A percentile compares a stretch with the other conserved stretches of the same genome.
phyloP scores from a whole-genome alignment of 2,797 vertebrate genomes.

The Gobio occitaniae region DNA sequence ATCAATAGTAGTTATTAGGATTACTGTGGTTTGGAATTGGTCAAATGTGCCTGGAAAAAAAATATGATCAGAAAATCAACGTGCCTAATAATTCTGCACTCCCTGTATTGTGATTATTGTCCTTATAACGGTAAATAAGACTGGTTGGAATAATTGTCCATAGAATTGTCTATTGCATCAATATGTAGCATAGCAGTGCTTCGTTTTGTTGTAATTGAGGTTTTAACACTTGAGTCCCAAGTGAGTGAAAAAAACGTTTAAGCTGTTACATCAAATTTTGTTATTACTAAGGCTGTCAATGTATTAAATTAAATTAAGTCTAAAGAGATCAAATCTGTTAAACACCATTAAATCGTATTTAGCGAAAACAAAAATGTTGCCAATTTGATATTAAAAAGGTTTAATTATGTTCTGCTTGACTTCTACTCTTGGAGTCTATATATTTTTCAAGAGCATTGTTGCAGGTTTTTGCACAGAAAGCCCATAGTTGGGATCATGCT shows the following conservation, averaged over 20 bases:
- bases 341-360: background rate
- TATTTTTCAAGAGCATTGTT: background rate
- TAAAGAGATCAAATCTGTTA: background rate
- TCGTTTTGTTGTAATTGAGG: conserved; percentile 33
- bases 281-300: background rate
- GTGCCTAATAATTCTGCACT: no score
- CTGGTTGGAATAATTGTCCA: background rate
- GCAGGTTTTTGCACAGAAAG: background rate
- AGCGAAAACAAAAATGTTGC: background rate
- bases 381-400: background rate
- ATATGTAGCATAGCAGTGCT: conserved; percentile 37
- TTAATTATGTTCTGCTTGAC: background rate
- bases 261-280: background rate
- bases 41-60: no score
- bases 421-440: background rate
- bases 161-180: background rate
- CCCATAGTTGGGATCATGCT: background rate
- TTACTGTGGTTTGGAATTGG: no score
- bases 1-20: no score
- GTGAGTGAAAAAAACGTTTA: background rate
- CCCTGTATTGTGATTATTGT: background rate
- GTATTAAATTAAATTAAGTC: background rate
- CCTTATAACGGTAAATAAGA: background rate
- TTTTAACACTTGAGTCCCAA: background rate
- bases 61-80: no score